These are phyloP conservation scores for Harmothoe impar DNA, from an alignment of 2,888 invertebrate genomes.

Conservation along the genomic window DNA sequence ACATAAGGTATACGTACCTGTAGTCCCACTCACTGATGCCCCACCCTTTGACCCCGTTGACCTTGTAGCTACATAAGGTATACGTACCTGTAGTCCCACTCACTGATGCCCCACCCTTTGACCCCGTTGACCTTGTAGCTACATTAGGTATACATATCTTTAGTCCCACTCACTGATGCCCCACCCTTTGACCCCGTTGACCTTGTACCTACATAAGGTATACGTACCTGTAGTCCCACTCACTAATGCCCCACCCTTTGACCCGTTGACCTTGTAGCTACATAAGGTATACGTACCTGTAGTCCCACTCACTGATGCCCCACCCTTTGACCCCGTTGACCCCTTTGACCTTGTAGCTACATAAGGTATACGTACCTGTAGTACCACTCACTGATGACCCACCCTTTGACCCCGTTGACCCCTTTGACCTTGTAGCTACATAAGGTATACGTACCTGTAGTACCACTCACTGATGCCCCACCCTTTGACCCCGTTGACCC, in stretches of 20 bases:
- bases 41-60: constrained; percentile 79
- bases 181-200: constrained; percentile 79
- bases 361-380: constrained; percentile 71
- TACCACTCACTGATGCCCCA: constrained; percentile 83
- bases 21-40: constrained; percentile 82
- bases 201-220: constrained; percentile 68
- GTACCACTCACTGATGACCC: constrained; percentile 82
- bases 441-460: constrained; percentile 71
- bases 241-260: constrained; percentile 81
- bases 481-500: constrained; percentile 77
- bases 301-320: constrained; percentile 82
- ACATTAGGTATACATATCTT: constrained; percentile 69
- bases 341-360: constrained; percentile 72
- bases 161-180: constrained; percentile 83
- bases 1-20: constrained; percentile 64
- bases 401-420: constrained; percentile 78
- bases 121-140: constrained; percentile 77
- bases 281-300: constrained; percentile 73
- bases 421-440: constrained; percentile 51
- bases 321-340: constrained; percentile 77
- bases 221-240: constrained; percentile 79
- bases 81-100: constrained; percentile 79
- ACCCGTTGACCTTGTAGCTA: constrained; percentile 77
- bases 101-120: constrained; percentile 81
- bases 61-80: constrained; percentile 68